Evolutionary conservation across 2,113 vertebrate species (phyloP).

Genomic region (Tyrannus savana): DNA sequence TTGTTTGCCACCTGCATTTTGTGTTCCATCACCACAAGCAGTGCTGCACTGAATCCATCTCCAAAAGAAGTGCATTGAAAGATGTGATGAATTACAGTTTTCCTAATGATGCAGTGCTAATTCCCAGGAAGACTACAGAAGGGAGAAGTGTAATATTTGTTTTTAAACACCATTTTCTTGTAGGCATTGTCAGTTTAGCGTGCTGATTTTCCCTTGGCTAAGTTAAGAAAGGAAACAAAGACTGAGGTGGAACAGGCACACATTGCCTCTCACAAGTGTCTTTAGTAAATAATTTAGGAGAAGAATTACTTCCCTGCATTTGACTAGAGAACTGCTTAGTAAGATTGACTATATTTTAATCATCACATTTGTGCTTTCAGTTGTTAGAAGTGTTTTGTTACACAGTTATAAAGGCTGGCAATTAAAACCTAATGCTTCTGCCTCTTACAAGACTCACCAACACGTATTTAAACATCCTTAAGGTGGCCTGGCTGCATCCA

Average conservation of each 20-base stretch:
- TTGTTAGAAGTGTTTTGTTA: conserved; percentile 32
- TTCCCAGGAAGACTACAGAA: not conserved
- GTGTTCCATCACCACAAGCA: not conserved
- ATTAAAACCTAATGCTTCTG: conserved; percentile 16
- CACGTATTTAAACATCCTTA: not conserved
- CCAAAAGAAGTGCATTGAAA: not conserved
- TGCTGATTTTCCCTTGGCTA: not conserved
- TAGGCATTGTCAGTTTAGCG: not conserved
- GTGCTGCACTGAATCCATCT: not conserved
- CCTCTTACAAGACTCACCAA: not conserved
- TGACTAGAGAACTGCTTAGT: not conserved
- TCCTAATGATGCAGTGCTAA: not conserved
- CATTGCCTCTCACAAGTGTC: not conserved
- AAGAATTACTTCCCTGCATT: not conserved
- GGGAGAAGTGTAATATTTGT: not conserved
- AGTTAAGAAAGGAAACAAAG: not conserved
- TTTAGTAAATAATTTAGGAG: conserved; percentile 31
- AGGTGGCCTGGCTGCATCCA: not conserved
- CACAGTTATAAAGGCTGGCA: not conserved
- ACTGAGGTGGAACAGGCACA: not conserved
- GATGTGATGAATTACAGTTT: not conserved
- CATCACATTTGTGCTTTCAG: not conserved
- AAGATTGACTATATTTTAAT: conserved; percentile 42
- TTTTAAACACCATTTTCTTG: not conserved
- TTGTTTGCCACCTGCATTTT: not conserved